These are phyloP conservation scores for Carterocephalus palaemon DNA, from an alignment of 2,888 invertebrate genomes.

Conservation along the genomic window DNA sequence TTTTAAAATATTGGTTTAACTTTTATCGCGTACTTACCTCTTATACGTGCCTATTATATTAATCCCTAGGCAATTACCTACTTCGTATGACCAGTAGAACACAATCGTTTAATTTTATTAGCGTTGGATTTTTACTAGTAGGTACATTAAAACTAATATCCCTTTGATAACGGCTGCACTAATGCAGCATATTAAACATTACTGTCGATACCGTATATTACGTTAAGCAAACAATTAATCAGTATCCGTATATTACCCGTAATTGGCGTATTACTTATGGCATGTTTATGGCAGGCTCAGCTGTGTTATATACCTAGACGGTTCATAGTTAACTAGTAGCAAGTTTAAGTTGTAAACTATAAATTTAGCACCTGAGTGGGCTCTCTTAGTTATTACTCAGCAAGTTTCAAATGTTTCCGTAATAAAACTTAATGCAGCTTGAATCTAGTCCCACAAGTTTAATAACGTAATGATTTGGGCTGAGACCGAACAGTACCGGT, in stretches of 20 bases:
- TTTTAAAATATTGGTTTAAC: too few species aligned
- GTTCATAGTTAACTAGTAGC: constrained; percentile 51
- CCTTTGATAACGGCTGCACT: too few species aligned
- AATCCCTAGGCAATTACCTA: too few species aligned
- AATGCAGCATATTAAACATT: constrained; percentile 1
- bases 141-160: too few species aligned
- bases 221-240: constrained; percentile 21
- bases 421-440: neutral
- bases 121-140: too few species aligned
- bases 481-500: too few species aligned
- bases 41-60: too few species aligned
- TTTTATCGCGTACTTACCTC: too few species aligned
- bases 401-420: neutral
- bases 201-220: constrained; percentile 5
- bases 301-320: constrained; percentile 35
- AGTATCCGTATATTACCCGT: constrained; percentile 16
- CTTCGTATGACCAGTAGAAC: too few species aligned
- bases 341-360: constrained; percentile 16
- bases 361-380: constrained; percentile 13
- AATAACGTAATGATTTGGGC: too few species aligned
- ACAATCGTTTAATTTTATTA: too few species aligned
- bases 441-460: too few species aligned
- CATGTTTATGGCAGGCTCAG: constrained; percentile 46
- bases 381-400: neutral
- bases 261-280: constrained; percentile 37